These are phyloP conservation scores for Stichodactyla mertensii DNA, from an alignment of 64 coral and sea anemone genomes.

Conservation along the genomic window DNA sequence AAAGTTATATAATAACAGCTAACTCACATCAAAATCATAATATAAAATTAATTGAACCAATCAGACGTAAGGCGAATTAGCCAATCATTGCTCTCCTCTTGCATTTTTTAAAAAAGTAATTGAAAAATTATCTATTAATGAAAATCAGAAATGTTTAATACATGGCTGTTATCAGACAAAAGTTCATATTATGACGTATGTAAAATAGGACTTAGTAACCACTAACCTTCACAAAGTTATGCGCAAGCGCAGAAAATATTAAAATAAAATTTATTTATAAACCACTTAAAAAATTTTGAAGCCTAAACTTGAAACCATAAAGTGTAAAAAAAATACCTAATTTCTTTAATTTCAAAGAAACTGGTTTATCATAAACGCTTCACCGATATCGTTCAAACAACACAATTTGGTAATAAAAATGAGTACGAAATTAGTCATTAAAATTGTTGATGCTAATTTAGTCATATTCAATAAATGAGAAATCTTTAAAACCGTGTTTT, in stretches of 20 bases:
- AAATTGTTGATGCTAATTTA: too few relatives aligned
- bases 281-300: too few relatives aligned
- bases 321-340: background rate
- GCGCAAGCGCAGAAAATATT: background rate
- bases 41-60: background rate
- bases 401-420: background rate
- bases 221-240: background rate
- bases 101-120: background rate
- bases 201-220: background rate
- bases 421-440: background rate
- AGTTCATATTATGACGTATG: background rate
- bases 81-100: background rate
- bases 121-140: background rate
- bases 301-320: too few relatives aligned
- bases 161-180: background rate
- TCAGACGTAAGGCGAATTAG: background rate
- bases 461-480: too few relatives aligned
- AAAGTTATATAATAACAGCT: background rate
- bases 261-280: background rate
- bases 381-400: background rate
- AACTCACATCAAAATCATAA: background rate
- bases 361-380: background rate
- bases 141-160: background rate
- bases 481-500: background rate
- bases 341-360: background rate